Conservation (phyloP, 2,797 vertebrate species). For the Tokudaia muenninki region DNA sequence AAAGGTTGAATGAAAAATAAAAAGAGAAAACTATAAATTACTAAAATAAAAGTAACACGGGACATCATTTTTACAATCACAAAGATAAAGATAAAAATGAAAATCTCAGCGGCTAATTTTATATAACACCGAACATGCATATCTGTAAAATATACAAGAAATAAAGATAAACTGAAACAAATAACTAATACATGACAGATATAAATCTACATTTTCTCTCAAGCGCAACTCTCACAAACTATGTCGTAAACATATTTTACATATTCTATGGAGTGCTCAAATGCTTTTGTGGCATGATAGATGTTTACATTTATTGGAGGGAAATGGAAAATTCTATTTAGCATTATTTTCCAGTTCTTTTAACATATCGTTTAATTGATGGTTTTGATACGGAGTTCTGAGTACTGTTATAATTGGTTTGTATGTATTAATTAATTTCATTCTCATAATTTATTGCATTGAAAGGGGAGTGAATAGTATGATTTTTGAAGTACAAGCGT, state of each 20-base stretch:
- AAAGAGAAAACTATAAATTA: background rate
- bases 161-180: constrained; percentile 14
- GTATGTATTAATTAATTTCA: constrained; percentile 32
- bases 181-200: constrained; percentile 2
- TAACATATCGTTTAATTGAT: constrained; percentile 43
- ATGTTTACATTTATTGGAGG: constrained; percentile 32
- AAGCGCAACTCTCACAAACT: constrained; percentile 31
- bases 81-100: constrained; percentile 46
- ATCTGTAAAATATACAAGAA: constrained; percentile 5
- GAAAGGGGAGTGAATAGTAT: background rate
- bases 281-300: background rate
- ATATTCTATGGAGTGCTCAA: background rate
- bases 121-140: background rate
- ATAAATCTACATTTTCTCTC: background rate
- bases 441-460: background rate
- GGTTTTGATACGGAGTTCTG: constrained; percentile 15
- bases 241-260: constrained; percentile 11
- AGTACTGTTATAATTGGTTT: background rate
- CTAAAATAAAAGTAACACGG: constrained; percentile 20
- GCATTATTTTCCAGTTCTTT: background rate
- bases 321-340: constrained; percentile 13
- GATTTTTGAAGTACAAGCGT: background rate
- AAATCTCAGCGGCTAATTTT: constrained; percentile 39
- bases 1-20: constrained; percentile 34
- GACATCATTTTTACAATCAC: constrained; percentile 36